These are phyloP conservation scores for Cochlearius cochlearius DNA, from an alignment of 2,113 vertebrate species.

Conservation along the genomic window DNA sequence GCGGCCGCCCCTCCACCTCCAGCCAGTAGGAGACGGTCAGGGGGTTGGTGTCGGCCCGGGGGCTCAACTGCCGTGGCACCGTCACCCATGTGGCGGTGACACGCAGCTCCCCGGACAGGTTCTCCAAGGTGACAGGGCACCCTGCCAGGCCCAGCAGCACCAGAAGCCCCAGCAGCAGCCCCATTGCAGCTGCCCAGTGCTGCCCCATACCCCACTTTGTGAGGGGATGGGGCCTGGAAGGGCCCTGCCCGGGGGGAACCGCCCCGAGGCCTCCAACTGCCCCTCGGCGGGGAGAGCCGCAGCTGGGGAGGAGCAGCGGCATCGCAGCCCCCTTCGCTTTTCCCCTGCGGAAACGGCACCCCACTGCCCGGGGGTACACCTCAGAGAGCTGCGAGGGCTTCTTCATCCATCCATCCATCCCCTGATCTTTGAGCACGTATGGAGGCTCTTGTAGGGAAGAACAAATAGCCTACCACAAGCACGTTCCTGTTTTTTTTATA, in stretches of 20 bases:
- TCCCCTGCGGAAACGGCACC: not conserved
- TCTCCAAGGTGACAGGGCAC: not conserved
- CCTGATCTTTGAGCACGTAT: accelerated
- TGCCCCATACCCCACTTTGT: not conserved
- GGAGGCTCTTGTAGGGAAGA: not conserved
- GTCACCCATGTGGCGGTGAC: not conserved
- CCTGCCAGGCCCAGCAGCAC: not conserved
- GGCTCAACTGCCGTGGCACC: constrained; percentile 21
- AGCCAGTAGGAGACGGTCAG: constrained; percentile 40
- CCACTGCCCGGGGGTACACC: not conserved
- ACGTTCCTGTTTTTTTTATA: not conserved
- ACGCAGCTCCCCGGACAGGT: not conserved
- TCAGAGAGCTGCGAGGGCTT: accelerated
- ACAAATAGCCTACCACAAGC: not conserved
- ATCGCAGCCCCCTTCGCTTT: accelerated
- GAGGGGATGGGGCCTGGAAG: not conserved
- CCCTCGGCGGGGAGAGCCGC: accelerated
- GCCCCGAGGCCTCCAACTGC: not conserved
- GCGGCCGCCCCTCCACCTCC: constrained; percentile 12
- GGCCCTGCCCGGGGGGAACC: not conserved
- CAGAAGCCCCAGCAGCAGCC: not conserved
- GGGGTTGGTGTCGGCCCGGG: not conserved
- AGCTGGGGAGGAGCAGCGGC: accelerated
- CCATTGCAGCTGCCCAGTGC: not conserved
- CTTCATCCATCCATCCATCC: too few species aligned